Base-by-base conservation (phyloP, 1,140 invertebrate genomes). In the Drosophila virilis region DNA sequence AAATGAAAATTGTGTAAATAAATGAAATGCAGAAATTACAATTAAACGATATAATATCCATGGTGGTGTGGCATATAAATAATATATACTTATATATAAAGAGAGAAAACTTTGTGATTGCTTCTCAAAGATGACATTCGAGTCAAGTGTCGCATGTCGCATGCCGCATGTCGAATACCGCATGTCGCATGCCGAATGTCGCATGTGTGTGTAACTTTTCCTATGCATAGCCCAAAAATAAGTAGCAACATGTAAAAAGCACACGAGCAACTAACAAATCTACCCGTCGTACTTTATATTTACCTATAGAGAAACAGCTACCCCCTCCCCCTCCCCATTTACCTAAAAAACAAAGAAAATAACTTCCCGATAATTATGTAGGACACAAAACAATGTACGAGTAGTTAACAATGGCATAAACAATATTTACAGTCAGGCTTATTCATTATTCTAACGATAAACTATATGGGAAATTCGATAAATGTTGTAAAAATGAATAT, bases 51-150 rank as follows among this genome's bases (percentile, higher is more conserved):
- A 69, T 52, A 43, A 57, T 51, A 72, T 35, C 32, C 15, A 52
- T 57, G n/a, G 40, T n/a, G n/a, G n/a, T n/a, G 17, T 17, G 17
- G 17, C 17, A 17, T 17, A 17, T 17, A n/a, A 9, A 48, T 28
- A 43, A 9, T 8, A 43, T 13, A 43, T 43, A 43, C 17, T 17
- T 28, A 17, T 28, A 48, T 12, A 62, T 48, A 57, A 8, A 62
- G 22, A 57, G 66, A 82, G 75, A 70, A 80, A 89, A 89, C 80
- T 89, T 89, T 89, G 84, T 89, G 84, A 89, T 89, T 80, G 84
- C 84, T 89, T 89, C 77, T 84, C 77, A 89, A 80, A 80, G 70
- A 77, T 67, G 61, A 80, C 65, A 52, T 66, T 77, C 28, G 61
- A 55, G 51, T 10, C 13, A 28, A 50, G 46, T 22, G 22, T 22